Conservation (phyloP, 2,797 vertebrate genomes). For the Hoplostethus atlanticus region DNA sequence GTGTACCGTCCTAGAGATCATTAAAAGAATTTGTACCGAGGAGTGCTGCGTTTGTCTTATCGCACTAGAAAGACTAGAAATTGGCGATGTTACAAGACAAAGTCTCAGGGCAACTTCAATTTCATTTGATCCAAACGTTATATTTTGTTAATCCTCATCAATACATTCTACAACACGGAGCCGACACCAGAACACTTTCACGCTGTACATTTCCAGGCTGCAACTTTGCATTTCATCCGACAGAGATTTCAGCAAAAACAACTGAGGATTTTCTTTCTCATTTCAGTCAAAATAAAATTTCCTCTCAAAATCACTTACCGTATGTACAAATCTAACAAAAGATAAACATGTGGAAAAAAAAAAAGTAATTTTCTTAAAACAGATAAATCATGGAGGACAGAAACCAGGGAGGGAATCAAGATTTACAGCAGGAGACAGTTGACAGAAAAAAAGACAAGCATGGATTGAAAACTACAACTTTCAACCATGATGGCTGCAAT, state of each 20-base stretch:
- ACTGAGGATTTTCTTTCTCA: slow-evolving; percentile 12
- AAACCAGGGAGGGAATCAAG: not conserved
- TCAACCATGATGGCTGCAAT: too few species aligned
- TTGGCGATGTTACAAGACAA: slow-evolving; percentile 12
- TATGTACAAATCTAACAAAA: slow-evolving; percentile 64
- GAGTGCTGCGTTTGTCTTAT: not conserved
- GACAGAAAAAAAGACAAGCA: not conserved
- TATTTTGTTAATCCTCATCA: slow-evolving; percentile 40
- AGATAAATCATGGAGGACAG: slow-evolving; percentile 11
- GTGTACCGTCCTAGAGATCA: slow-evolving; percentile 37
- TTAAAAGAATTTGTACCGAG: slow-evolving; percentile 50
- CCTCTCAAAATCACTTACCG: slow-evolving; percentile 49
- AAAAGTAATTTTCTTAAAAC: slow-evolving; percentile 2
- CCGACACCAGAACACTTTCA: not conserved
- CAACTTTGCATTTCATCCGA: slow-evolving; percentile 5
- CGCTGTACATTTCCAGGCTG: not conserved
- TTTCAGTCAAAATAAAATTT: slow-evolving; percentile 27
- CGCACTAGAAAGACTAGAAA: not conserved
- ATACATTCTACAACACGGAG: slow-evolving; percentile 23
- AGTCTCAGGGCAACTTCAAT: not conserved
- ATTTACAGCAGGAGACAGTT: too few species aligned
- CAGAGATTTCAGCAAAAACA: slow-evolving; percentile 12
- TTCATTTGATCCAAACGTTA: slow-evolving; percentile 45
- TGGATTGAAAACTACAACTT: not conserved
- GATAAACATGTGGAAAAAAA: slow-evolving; percentile 34